Evolutionary conservation across 2,797 vertebrate species (phyloP).

Genomic region (Odontamblyopus lacepedii): DNA sequence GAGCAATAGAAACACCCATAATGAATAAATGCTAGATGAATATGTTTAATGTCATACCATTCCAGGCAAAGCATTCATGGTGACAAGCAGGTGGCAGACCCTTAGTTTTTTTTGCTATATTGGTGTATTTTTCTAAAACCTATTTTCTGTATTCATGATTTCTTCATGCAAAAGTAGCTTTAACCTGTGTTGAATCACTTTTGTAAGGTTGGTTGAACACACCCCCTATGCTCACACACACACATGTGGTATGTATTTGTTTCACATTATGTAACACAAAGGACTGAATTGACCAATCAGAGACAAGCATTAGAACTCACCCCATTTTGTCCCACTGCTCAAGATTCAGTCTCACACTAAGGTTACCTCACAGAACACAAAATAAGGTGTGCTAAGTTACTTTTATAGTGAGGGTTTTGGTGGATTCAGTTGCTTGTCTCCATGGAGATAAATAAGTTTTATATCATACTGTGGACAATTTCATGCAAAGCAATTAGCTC

Average conservation of each 20-base stretch:
- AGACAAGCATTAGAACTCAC: background rate
- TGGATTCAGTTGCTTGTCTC: too few species aligned
- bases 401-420: too few species aligned
- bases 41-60: too few species aligned
- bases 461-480: background rate
- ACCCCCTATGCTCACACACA: background rate
- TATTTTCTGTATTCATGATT: background rate
- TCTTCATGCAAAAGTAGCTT: too few species aligned
- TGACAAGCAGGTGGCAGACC: too few species aligned
- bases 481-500: too few species aligned
- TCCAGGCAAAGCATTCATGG: too few species aligned
- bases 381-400: too few species aligned
- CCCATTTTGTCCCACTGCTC: constrained; percentile 3
- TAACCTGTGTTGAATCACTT: background rate
- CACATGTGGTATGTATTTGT: constrained; percentile 4
- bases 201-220: background rate
- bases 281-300: background rate
- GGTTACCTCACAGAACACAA: background rate
- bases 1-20: too few species aligned
- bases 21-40: too few species aligned
- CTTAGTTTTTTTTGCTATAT: background rate
- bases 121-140: background rate
- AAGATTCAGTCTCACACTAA: background rate
- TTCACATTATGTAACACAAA: constrained; percentile 3
- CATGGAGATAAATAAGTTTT: background rate